Evolutionary conservation across 2,797 vertebrate genomes (phyloP), one percentile per base, ranked within the genome.

Genomic region (Melanotaenia boesemani): DNA sequence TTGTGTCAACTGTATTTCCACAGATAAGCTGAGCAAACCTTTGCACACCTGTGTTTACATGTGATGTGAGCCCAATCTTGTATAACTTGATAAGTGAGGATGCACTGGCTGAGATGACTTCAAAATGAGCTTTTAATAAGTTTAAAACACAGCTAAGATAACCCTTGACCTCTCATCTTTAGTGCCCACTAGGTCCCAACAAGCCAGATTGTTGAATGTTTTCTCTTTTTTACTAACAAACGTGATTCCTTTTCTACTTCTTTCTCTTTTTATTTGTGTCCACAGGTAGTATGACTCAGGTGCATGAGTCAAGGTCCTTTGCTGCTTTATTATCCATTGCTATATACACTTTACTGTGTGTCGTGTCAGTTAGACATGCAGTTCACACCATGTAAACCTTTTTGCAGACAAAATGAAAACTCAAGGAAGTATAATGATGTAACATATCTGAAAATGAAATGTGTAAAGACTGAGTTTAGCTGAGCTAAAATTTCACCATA

Each of bases 21-120:
- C 70, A 72, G 81, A 80, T 82, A 82, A 80, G 63, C 70, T 59
- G 71, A 83, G 83, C 77, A 80, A 75, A 77, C 63, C 56, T 58
- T 54, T 58, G 56, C 56, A 67, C 48, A 70, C 50, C 63, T 46
- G n/a, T 63, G 62, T 78, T 82, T 56, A 65, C 64, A 44, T 52
- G 73, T 69, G 68, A 87, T 65, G 58, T 18, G 54, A 83, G 71
- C 54, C 39, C 62, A 64, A 79, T 63, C 74, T 73, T 50, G 65
- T 11, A 52, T 59, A 59, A 67, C 44, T 72, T n/a, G 68, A 77
- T 86, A 74, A 75, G 71, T 50, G 20, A 39, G 28, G 50, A 77
- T 71, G 59, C 69, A 37, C 58, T 15, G 20, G 12, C 0, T 72
- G 62, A 77, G 67, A 54, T 48, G 30, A 61, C 63, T 61, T 73